Percentiles rank a stretch among this genome's conserved stretches.
Evolutionary conservation across 2,888 invertebrate genomes (phyloP).

Genomic region (Apodemia hepburni): DNA sequence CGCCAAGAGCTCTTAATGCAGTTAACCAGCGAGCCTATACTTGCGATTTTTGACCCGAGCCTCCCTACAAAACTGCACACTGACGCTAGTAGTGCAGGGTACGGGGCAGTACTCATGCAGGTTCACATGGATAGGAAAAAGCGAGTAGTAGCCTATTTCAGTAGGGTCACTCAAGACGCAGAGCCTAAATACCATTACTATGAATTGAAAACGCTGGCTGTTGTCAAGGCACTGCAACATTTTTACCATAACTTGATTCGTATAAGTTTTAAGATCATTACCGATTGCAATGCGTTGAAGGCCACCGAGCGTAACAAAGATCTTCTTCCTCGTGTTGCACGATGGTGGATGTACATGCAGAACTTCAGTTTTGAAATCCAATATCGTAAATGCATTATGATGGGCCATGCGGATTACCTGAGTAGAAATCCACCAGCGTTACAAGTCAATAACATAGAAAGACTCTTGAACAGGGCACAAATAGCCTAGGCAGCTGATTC

Average conservation of each 20-base stretch:
- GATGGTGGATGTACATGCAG: constrained; percentile 30
- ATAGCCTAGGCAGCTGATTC: constrained; percentile 27
- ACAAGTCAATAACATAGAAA: constrained; percentile 13
- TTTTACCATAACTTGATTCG: constrained; percentile 5
- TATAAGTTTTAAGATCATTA: constrained; percentile 4
- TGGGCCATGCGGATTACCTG: constrained; percentile 39
- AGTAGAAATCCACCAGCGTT: constrained; percentile 32
- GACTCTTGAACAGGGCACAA: constrained; percentile 27
- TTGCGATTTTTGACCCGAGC: too few species aligned
- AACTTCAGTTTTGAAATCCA: constrained; percentile 32
- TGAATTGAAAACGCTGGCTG: constrained; percentile 18
- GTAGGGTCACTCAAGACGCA: too few species aligned
- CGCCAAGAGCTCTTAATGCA: too few species aligned
- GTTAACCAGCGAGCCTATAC: too few species aligned
- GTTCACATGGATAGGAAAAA: too few species aligned
- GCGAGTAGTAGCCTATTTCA: too few species aligned
- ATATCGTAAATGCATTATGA: constrained; percentile 30
- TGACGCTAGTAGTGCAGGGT: too few species aligned
- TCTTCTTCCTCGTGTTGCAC: too few species aligned
- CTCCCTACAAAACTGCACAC: too few species aligned
- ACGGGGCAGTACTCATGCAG: too few species aligned
- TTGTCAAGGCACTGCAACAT: constrained; percentile 20
- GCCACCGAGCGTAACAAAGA: constrained; percentile 19
- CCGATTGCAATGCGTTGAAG: background rate
- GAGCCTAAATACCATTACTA: constrained; percentile 5